Evolutionary conservation across 2,113 vertebrate species (phyloP).

Genomic region (Trogon surrucura): DNA sequence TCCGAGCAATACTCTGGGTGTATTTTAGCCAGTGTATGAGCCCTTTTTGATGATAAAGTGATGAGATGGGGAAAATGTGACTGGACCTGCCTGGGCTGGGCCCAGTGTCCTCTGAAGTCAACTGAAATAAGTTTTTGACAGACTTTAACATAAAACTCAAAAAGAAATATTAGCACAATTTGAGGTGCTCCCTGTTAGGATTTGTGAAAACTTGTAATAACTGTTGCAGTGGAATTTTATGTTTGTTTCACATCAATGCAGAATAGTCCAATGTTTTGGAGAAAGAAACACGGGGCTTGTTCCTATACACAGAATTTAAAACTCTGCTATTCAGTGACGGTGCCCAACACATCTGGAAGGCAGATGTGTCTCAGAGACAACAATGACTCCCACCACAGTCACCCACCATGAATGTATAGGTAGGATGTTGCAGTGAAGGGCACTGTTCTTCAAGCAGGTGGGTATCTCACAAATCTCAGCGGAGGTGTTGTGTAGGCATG

Average conservation of each 20-base stretch:
- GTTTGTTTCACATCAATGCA: neutral
- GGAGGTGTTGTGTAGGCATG: rapidly evolving
- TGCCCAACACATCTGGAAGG: neutral
- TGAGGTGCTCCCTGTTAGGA: neutral
- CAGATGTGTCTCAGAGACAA: neutral
- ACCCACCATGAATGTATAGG: neutral
- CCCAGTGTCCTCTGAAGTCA: neutral
- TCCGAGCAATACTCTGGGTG: neutral
- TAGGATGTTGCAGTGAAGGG: neutral
- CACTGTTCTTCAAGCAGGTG: neutral
- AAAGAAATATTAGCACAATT: neutral
- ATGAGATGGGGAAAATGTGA: neutral
- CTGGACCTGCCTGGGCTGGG: neutral
- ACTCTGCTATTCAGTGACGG: neutral
- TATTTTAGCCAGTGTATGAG: neutral
- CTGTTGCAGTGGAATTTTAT: neutral
- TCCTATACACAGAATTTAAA: neutral
- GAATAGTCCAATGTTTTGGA: neutral
- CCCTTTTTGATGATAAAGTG: neutral
- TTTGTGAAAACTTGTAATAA: neutral
- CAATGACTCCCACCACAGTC: neutral
- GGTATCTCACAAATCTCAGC: neutral
- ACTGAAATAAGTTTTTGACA: neutral
- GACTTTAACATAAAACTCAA: neutral
- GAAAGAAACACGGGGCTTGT: neutral